phyloP scores from a whole-genome alignment of 1,140 invertebrate genomes.

The Zaprionus africanus region DNA sequence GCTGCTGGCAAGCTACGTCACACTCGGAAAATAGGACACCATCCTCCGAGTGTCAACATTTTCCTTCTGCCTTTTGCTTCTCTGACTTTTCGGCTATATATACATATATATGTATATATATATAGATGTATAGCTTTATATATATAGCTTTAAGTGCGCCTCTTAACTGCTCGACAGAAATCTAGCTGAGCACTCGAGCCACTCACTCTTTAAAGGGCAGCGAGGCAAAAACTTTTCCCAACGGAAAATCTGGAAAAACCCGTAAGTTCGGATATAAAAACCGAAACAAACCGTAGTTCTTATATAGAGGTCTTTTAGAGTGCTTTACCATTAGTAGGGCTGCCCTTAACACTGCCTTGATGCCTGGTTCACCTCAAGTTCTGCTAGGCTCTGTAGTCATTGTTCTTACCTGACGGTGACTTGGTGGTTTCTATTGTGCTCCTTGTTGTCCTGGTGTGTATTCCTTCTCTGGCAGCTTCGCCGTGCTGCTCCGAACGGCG shows the following conservation, averaged over 20 bases:
- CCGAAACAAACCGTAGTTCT: background rate
- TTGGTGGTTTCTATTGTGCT: background rate
- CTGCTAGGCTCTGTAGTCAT: background rate
- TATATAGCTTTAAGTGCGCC: conserved; percentile 3
- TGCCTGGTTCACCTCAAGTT: background rate
- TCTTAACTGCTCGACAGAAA: background rate
- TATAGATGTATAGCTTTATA: background rate
- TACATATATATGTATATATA: background rate
- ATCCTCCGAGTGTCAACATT: conserved; percentile 63
- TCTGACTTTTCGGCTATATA: conserved; percentile 3
- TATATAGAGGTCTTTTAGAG: background rate
- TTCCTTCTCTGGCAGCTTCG: conserved; percentile 33
- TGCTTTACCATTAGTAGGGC: too few species aligned
- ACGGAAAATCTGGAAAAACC: background rate
- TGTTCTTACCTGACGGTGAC: background rate
- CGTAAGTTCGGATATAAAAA: background rate
- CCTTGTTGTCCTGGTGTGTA: background rate
- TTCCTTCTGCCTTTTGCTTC: conserved; percentile 41
- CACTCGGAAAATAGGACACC: conserved; percentile 69
- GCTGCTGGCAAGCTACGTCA: conserved; percentile 64
- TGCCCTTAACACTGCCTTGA: background rate
- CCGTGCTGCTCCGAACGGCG: conserved; percentile 62
- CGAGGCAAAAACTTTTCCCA: background rate
- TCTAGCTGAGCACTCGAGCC: background rate
- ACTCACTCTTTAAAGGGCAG: background rate